Conservation (phyloP, 2,797 vertebrate genomes). For the Microchirus variegatus region DNA sequence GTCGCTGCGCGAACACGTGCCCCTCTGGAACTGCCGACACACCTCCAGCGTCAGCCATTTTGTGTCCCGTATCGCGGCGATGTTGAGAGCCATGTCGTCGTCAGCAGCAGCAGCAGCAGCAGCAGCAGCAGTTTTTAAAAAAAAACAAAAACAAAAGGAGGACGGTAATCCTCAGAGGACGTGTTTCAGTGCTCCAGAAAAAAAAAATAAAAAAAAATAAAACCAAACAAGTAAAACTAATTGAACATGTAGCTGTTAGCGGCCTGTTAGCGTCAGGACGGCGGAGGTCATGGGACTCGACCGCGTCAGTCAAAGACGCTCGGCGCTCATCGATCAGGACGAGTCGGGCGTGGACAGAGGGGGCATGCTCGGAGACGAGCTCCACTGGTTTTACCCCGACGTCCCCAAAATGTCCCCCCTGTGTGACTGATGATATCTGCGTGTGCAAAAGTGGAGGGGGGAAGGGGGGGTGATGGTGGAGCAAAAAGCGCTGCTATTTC, state of each 20-base stretch:
- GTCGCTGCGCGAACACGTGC: conserved; percentile 95
- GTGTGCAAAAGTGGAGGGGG: conserved; percentile 18
- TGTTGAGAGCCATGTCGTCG: conserved; percentile 92
- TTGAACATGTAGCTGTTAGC: conserved; percentile 47
- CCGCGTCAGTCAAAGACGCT: no score
- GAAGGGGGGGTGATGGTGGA: no score
- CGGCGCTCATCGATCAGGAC: conserved; percentile 84
- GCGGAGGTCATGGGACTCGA: no score
- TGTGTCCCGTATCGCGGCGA: conserved; percentile 93
- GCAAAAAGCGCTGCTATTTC: conserved; percentile 72
- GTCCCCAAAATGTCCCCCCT: conserved; percentile 67
- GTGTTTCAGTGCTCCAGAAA: conserved; percentile 28
- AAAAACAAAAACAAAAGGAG: no score
- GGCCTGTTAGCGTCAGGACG: conserved; percentile 38
- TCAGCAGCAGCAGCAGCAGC: no score
- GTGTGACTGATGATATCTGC: conserved; percentile 56
- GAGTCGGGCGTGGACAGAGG: conserved; percentile 78
- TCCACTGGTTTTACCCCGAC: conserved; percentile 61
- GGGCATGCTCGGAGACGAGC: conserved; percentile 79
- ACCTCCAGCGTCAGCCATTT: conserved; percentile 98
- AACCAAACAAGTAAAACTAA: conserved; percentile 40
- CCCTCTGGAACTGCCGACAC: conserved; percentile 96
- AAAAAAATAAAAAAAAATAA: conserved; percentile 31
- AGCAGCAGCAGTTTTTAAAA: no score
- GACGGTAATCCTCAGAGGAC: conserved; percentile 45